Evolutionary conservation across 2,888 invertebrate genomes (phyloP), one percentile per base, ranked within the genome.

Genomic region (Netelia melanura): DNA sequence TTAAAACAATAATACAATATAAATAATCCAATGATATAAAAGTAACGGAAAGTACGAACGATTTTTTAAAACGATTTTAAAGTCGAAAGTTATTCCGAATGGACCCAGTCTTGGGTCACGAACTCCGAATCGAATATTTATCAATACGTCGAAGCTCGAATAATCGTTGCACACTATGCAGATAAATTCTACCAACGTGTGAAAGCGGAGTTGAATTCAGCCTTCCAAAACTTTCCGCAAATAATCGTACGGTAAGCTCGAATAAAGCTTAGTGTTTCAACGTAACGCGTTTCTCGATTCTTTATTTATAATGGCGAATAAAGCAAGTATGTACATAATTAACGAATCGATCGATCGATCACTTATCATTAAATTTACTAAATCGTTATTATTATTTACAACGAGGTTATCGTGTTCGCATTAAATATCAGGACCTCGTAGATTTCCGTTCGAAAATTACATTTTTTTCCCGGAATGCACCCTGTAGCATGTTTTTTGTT

Each of bases 311-410:
- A 64, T 72, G 64, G 67, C 11, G 72, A 78, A 74, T 81, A 65
- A 62, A 78, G 62, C 64, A 38, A 72, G 68, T 71, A 71, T 74
- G 68, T 84, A 78, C 81, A 67, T 81, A 81, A 62, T 81, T 84
- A 64, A 23, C 72, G 68, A 64, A 30, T 38, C 44, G 14, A 14
- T 48, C 2, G 2, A 48, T 10, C 14, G 14, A 65, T 56, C 5
- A n/a, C n/a, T 67, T 64, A 30, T n/a, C 23, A 75, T 52, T 54
- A 58, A 17, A 54, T 44, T 30, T 43, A 62, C 48, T 17, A 52
- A 44, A 52, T 78, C n/a, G 38, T 78, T 52, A 70, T 52, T 14
- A 62, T 71, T 71, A 79, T 79, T 62, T 70, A 79, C 78, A 64
- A 11, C 17, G 71, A 64, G 43, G 21, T 17, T 11, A 52, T 38